phyloP scores from a whole-genome alignment of 2,797 vertebrate genomes.

The Poecilia gillii region DNA sequence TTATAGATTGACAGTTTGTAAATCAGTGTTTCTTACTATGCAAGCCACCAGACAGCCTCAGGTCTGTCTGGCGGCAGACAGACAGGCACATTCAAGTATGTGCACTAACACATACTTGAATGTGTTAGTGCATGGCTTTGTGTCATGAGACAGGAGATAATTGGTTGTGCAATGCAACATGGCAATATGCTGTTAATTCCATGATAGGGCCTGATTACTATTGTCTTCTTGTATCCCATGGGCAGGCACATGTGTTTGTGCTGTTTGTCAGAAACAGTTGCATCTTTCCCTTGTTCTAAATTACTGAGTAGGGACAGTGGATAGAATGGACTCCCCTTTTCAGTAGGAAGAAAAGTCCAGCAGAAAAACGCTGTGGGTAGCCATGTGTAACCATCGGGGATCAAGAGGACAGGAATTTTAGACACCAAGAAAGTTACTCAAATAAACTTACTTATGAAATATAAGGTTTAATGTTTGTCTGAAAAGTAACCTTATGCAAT shows the following conservation, averaged over 20 bases:
- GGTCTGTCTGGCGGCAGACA: too few species aligned
- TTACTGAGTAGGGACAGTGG: background rate
- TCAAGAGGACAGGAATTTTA: background rate
- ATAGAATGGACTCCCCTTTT: background rate
- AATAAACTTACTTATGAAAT: background rate
- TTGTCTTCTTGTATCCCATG: conserved; percentile 71
- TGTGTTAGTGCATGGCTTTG: conserved; percentile 46
- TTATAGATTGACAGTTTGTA: background rate
- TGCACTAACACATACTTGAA: too few species aligned
- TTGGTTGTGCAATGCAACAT: conserved; percentile 72
- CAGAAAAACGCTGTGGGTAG: background rate
- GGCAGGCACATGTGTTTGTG: conserved; percentile 54
- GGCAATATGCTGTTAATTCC: conserved; percentile 77
- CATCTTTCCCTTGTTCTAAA: background rate
- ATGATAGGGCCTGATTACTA: conserved; percentile 78
- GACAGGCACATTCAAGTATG: too few species aligned
- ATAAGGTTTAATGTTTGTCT: background rate
- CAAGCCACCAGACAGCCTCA: background rate
- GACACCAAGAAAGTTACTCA: background rate
- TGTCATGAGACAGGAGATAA: conserved; percentile 77
- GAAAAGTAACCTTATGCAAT: background rate
- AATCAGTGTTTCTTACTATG: background rate
- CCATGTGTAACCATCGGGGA: background rate
- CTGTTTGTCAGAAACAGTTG: conserved; percentile 57
- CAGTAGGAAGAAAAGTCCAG: background rate